phyloP scores from a whole-genome alignment of 2,888 invertebrate species.

The Pyrocoelia pectoralis region DNA sequence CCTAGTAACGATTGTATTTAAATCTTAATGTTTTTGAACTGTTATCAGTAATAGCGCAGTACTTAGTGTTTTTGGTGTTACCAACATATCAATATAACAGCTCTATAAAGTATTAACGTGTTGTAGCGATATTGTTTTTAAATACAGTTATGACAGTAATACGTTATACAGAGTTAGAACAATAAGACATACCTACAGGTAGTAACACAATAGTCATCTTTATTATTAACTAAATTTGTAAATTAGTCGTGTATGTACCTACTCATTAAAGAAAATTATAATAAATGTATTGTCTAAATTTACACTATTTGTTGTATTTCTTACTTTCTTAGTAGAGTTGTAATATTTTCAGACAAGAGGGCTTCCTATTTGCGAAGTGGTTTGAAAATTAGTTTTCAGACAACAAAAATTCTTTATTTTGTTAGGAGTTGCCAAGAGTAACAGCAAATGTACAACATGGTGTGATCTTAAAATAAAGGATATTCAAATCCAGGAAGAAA shows the following conservation, averaged over 20 bases:
- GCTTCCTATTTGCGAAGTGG: too few species aligned
- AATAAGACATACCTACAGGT: constrained; percentile 6
- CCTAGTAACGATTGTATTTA: constrained; percentile 53
- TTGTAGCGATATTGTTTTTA: constrained; percentile 52
- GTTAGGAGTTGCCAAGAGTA: too few species aligned
- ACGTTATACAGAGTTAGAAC: constrained; percentile 9
- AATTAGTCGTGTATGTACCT: constrained; percentile 57
- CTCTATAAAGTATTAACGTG: constrained; percentile 49
- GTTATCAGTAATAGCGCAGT: constrained; percentile 39
- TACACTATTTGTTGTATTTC: background rate
- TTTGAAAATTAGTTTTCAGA: too few species aligned
- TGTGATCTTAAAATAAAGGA: too few species aligned
- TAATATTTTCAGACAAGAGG: too few species aligned
- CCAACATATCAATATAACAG: constrained; percentile 56
- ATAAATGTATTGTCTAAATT: constrained; percentile 53
- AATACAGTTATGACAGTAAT: constrained; percentile 5
- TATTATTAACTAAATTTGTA: constrained; percentile 50
- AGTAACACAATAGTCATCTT: constrained; percentile 30
- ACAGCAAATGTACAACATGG: too few species aligned
- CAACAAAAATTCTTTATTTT: too few species aligned
- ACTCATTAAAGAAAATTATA: constrained; percentile 51
- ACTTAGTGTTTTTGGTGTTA: constrained; percentile 52
- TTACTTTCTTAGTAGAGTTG: too few species aligned
- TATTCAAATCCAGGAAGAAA: too few species aligned
- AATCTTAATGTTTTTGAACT: constrained; percentile 52